Evolutionary conservation across 2,888 invertebrate genomes (phyloP).

Genomic region (Parnassius apollo): DNA sequence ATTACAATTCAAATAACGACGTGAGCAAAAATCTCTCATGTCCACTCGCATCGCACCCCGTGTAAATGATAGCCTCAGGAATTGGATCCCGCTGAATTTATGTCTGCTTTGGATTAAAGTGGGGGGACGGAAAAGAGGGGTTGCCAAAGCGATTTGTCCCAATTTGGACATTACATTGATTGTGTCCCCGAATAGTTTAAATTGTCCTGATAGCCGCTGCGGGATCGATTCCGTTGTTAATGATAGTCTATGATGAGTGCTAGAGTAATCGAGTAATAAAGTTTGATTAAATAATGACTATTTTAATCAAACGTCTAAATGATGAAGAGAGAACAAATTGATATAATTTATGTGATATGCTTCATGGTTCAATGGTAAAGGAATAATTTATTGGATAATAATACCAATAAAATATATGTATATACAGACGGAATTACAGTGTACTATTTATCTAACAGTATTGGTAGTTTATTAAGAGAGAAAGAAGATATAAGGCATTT

Average conservation of each 20-base stretch:
- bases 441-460: too few relatives aligned
- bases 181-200: constrained; percentile 18
- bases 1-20: background rate
- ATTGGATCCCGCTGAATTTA: constrained; percentile 37
- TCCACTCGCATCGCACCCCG: constrained; percentile 9
- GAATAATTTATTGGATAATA: too few relatives aligned
- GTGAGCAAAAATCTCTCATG: constrained; percentile 2
- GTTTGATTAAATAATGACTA: constrained; percentile 14
- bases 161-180: constrained; percentile 19
- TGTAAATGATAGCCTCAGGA: constrained; percentile 34
- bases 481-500: too few relatives aligned
- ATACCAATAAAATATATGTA: too few relatives aligned
- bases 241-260: constrained; percentile 12
- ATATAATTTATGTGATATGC: background rate
- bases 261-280: constrained; percentile 4
- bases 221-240: constrained; percentile 13
- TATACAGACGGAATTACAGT: too few relatives aligned
- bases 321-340: background rate
- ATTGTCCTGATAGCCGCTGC: constrained; percentile 9
- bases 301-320: constrained; percentile 5
- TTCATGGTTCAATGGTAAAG: too few relatives aligned
- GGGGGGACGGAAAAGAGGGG: constrained; percentile 1
- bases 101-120: constrained; percentile 26
- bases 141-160: constrained; percentile 14
- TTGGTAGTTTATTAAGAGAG: too few relatives aligned